A percentile compares a stretch with the other conserved stretches of the same genome.
phyloP scores from a whole-genome alignment of 2,797 vertebrate genomes.

The Anguilla pacifica region DNA sequence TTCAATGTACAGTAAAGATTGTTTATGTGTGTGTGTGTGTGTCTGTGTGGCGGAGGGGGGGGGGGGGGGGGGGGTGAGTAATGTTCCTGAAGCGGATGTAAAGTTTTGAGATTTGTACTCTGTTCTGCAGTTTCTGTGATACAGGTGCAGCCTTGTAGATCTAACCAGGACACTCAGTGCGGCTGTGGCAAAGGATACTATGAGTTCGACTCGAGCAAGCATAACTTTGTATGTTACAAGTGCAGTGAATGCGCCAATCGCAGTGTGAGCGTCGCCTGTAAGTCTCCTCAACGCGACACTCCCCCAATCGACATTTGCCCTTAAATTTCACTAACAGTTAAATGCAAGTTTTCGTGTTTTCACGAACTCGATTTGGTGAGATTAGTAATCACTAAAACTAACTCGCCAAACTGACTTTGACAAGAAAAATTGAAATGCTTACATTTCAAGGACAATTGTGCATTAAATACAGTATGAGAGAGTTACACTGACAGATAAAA shows the following conservation, averaged over 20 bases:
- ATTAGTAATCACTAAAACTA: not conserved
- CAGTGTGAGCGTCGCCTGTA: not conserved
- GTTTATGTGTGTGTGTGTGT: not conserved
- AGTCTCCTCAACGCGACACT: conserved; percentile 7
- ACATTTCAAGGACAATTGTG: not conserved
- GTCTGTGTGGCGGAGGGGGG: not conserved
- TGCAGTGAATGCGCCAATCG: conserved; percentile 21
- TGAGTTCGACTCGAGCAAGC: rapidly evolving
- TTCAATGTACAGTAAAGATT: not conserved
- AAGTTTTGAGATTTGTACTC: not conserved
- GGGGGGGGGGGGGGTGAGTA: not conserved
- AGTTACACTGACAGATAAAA: too few species aligned
- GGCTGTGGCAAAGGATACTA: conserved; percentile 45
- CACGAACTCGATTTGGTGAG: not conserved
- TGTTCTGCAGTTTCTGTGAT: conserved; percentile 35
- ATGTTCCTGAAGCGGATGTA: not conserved
- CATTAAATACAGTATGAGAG: not conserved
- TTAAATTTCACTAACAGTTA: not conserved
- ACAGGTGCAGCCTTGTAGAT: conserved; percentile 22
- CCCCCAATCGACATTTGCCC: not conserved
- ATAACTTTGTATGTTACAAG: not conserved
- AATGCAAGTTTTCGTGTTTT: not conserved
- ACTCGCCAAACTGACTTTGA: too few species aligned
- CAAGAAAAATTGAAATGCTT: not conserved
- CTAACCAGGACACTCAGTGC: conserved; percentile 37